Evolutionary conservation across 2,888 invertebrate genomes (phyloP).

Genomic region (Metallyticus violacea): DNA sequence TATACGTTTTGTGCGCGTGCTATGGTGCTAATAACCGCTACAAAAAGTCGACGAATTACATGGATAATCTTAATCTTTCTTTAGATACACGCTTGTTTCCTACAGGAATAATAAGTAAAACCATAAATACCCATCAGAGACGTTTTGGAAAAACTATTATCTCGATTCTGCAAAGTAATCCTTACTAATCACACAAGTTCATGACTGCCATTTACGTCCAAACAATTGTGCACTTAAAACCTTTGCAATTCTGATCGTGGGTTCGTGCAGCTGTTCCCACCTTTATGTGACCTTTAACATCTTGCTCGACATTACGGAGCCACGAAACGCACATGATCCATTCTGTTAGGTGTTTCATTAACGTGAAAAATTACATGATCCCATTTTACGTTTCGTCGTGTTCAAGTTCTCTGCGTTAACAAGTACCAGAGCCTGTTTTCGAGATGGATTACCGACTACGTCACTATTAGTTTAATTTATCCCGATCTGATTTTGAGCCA

Average conservation of each 20-base stretch:
- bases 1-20: too few relatives aligned
- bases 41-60: too few relatives aligned
- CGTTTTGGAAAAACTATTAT: neutral
- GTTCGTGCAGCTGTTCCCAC: neutral
- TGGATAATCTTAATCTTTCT: too few relatives aligned
- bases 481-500: neutral
- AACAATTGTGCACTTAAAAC: neutral
- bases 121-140: too few relatives aligned
- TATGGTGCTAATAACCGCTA: too few relatives aligned
- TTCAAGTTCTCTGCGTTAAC: neutral
- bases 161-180: neutral
- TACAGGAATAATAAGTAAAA: too few relatives aligned
- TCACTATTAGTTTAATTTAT: too few relatives aligned
- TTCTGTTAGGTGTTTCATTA: neutral
- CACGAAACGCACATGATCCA: neutral
- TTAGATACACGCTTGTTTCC: too few relatives aligned
- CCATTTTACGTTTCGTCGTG: neutral
- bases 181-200: neutral
- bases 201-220: neutral
- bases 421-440: neutral
- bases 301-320: neutral
- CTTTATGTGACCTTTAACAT: neutral
- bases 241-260: neutral
- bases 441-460: neutral
- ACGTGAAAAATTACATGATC: neutral